Evolutionary conservation across 2,113 vertebrate species (phyloP).

Genomic region (Oryzias javanicus): DNA sequence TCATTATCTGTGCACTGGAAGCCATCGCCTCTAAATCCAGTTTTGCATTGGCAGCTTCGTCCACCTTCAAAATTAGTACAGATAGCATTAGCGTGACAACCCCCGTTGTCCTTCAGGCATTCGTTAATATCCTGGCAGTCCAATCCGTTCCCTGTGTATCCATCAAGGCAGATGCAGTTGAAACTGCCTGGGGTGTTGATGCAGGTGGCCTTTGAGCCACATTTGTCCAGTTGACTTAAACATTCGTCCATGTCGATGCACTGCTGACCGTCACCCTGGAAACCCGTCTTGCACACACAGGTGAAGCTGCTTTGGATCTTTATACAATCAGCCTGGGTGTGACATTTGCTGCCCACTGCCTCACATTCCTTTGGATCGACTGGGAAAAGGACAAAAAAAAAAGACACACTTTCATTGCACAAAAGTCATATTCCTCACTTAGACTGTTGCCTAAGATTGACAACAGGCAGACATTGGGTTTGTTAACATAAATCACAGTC

Average conservation of each 20-base stretch:
- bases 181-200: constrained; percentile 76
- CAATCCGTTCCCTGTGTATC: constrained; percentile 75
- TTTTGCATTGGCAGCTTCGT: constrained; percentile 70
- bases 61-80: constrained; percentile 77
- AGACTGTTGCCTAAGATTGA: neutral
- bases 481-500: no score
- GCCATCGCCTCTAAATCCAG: constrained; percentile 74
- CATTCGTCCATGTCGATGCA: constrained; percentile 81
- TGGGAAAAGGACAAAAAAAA: constrained; percentile 23
- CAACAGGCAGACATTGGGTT: no score
- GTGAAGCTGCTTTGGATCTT: constrained; percentile 52
- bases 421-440: neutral
- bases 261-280: constrained; percentile 66
- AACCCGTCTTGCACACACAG: constrained; percentile 73
- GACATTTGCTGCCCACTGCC: constrained; percentile 63
- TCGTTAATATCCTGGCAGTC: constrained; percentile 77
- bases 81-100: constrained; percentile 68
- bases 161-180: constrained; percentile 70
- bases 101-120: constrained; percentile 75
- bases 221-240: constrained; percentile 55
- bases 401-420: neutral
- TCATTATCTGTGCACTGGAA: constrained; percentile 74
- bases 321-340: constrained; percentile 70
- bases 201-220: constrained; percentile 70
- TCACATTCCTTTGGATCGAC: constrained; percentile 62